Percentiles rank a stretch among this genome's conserved stretches.
Evolutionary conservation across 2,113 vertebrate genomes (phyloP).

Genomic region (Plotosus lineatus): DNA sequence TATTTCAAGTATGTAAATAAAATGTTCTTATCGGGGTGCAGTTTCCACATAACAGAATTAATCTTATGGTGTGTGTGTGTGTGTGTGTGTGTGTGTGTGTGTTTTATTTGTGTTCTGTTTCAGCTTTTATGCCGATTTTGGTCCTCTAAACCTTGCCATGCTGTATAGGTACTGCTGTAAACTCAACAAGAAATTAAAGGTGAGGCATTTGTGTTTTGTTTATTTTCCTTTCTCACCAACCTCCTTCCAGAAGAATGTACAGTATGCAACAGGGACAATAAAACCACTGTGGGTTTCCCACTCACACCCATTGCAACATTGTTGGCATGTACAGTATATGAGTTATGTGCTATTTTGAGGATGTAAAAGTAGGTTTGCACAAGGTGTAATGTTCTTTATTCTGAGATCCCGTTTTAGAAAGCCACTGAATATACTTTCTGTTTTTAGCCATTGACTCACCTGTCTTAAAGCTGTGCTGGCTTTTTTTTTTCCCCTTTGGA

Average conservation of each 20-base stretch:
- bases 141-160: conserved; percentile 92
- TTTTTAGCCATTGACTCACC: conserved; percentile 49
- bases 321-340: conserved; percentile 19
- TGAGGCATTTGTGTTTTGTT: conserved; percentile 68
- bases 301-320: conserved; percentile 24
- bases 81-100: conserved; percentile 21
- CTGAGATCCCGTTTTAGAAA: not conserved
- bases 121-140: conserved; percentile 96
- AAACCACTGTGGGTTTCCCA: conserved; percentile 27
- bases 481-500: conserved; percentile 14
- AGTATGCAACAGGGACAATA: conserved; percentile 49
- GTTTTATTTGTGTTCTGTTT: conserved; percentile 28
- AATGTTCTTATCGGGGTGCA: not conserved
- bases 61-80: not conserved
- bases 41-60: not conserved
- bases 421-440: conserved; percentile 4
- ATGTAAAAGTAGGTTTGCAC: not conserved
- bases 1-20: not conserved
- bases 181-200: conserved; percentile 97
- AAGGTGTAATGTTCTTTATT: conserved; percentile 17
- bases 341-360: conserved; percentile 4
- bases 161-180: conserved; percentile 97
- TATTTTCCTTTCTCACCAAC: not conserved
- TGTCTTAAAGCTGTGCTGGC: conserved; percentile 29
- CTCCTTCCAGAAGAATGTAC: conserved; percentile 56